Evolutionary conservation across 2,797 vertebrate species (phyloP), one percentile per base, ranked within the genome.

Genomic region (Fistularia tabacaria): DNA sequence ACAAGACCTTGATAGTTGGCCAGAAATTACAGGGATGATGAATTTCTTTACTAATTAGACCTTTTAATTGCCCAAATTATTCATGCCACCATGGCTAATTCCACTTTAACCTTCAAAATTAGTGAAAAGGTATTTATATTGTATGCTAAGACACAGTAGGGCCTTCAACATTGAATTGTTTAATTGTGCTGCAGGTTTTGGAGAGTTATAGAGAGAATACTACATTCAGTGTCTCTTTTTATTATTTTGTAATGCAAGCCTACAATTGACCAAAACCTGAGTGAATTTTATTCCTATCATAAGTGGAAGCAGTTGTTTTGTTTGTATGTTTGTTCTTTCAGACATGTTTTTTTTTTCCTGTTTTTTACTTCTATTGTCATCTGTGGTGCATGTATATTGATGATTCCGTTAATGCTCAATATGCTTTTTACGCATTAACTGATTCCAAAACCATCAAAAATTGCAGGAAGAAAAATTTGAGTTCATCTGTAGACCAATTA

Each of bases 11-110:
- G 60, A 80, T 66, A 67, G 59, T 76, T 66, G 64, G 71, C 60
- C 58, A 67, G 72, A 83, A 75, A 81, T 77, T 83, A 83, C 69
- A 81, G 61, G 59, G 67, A 59, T 83, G 82, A 86, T 84, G 68
- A 72, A 86, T 89, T 86, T 73, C 66, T 77, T 69, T 54, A 53
- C 65, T 83, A 85, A 85, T 83, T 77, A 86, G 73, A 83, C 77
- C 77, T 62, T 86, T 69, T 80, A 85, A 81, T 70, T 70, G 61
- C 66, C 69, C 46, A 39, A 71, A 81, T 64, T 69, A 60, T 73
- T 72, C 46, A 71, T 71, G 73, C 69, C 62, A 55, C 61, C 59
- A 37, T 58, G 46, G 38, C 51, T 71, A 3, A 6, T 36, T 55
- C 43, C 37, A 11, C 45, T 64, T 62, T 52, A 67, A 65, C 69